Conservation (phyloP, 2,888 invertebrate genomes). For the Sialis fuliginosa region DNA sequence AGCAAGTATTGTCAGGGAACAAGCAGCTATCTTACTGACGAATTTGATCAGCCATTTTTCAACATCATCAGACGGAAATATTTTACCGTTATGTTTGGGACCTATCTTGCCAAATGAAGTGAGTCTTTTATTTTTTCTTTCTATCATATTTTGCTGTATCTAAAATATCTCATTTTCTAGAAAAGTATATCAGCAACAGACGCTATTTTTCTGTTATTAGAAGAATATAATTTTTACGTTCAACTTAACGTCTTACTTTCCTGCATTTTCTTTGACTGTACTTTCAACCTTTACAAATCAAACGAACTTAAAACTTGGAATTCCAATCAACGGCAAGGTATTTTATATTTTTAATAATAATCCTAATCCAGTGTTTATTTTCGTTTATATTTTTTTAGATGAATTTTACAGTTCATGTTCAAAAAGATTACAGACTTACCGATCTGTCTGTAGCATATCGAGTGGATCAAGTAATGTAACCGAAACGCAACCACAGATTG, state of each 20-base stretch:
- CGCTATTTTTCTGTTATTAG: slow-evolving; percentile 13
- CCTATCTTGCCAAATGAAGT: slow-evolving; percentile 11
- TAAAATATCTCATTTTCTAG: neutral
- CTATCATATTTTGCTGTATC: neutral
- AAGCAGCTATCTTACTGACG: slow-evolving; percentile 31
- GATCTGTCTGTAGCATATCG: neutral
- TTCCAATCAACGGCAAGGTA: too few species aligned
- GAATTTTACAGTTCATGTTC: neutral
- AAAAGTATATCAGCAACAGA: neutral
- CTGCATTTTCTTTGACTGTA: too few species aligned
- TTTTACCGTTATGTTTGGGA: slow-evolving; percentile 7
- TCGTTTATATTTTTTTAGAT: too few species aligned
- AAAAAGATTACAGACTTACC: neutral
- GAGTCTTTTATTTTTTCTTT: neutral
- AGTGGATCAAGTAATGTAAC: neutral
- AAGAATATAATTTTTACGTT: slow-evolving; percentile 18
- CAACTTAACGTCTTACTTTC: too few species aligned
- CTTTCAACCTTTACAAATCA: too few species aligned
- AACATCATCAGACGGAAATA: neutral
- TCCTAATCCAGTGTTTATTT: too few species aligned
- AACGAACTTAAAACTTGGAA: too few species aligned
- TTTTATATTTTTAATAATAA: too few species aligned
- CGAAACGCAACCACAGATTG: slow-evolving; percentile 10
- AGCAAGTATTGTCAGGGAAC: slow-evolving; percentile 33
- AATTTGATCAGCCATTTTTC: slow-evolving; percentile 23